phyloP scores from a whole-genome alignment of 2,888 invertebrate species.

The Mactromeris polynyma region DNA sequence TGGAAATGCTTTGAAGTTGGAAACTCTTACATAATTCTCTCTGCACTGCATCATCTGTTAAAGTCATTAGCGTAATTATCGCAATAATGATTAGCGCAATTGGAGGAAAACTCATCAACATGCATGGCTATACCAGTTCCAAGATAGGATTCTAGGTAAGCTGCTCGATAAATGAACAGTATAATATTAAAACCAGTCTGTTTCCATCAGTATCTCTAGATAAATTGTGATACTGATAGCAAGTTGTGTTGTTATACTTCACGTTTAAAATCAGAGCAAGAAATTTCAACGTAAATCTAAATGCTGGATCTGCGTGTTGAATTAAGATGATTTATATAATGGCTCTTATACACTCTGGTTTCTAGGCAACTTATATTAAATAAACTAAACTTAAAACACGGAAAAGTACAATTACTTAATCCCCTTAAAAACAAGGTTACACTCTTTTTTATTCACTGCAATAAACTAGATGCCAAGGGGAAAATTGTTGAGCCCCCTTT shows the following conservation, averaged over 20 bases:
- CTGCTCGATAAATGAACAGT: conserved; percentile 32
- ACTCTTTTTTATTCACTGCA: too few relatives aligned
- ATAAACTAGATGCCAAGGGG: too few relatives aligned
- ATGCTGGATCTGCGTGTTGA: background rate
- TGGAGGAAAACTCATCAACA: conserved; percentile 54
- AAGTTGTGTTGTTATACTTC: conserved; percentile 1
- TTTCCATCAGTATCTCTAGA: conserved; percentile 41
- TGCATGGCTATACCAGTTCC: conserved; percentile 35
- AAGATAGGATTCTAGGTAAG: conserved; percentile 42
- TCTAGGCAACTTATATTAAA: too few relatives aligned
- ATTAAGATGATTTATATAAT: background rate
- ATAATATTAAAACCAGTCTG: conserved; percentile 59
- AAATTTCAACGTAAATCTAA: background rate
- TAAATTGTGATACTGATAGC: conserved; percentile 58
- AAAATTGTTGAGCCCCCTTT: too few relatives aligned
- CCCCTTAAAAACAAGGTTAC: too few relatives aligned
- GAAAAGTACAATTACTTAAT: too few relatives aligned
- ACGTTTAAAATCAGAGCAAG: background rate
- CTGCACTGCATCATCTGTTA: conserved; percentile 49
- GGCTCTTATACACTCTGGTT: too few relatives aligned
- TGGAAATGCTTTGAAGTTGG: conserved; percentile 47
- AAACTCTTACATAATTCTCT: conserved; percentile 58
- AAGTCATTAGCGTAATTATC: conserved; percentile 61
- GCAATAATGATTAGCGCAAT: conserved; percentile 56
- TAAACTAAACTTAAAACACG: too few relatives aligned